Evolutionary conservation across 1,140 invertebrate species (phyloP), one percentile per base, ranked within the genome.

Genomic region (Drosophila paulistorum): DNA sequence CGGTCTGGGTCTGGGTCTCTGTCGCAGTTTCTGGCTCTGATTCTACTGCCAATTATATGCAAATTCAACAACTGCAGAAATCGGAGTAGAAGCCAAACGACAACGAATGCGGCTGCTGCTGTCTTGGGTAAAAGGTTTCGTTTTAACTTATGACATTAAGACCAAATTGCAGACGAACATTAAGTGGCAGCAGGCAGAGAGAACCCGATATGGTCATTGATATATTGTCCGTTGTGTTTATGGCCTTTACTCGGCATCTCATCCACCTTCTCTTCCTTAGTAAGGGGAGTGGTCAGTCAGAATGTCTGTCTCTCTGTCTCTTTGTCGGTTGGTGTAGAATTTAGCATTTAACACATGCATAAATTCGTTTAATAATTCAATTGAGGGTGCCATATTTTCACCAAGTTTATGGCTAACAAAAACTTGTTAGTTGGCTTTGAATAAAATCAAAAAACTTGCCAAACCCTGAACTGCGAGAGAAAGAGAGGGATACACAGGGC

Each of bases 101-200:
- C 62, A 51, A 61, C 63, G 39, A 65, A 57, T 54, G 17, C 20
- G 63, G 26, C 13, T 30, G 54, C 45, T 35, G 68, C 42, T 68
- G 54, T 35, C 39, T 48, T 33, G 68, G 71, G 68, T 74, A 81
- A 87, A 86, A 82, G 83, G 79, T 81, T 81, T 79, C 64, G 70
- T 74, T 77, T 85, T 83, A 87, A 83, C 83, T 79, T 83, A 68
- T 87, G 83, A 89, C 83, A 86, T 86, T 86, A 86, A 89, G 74
- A 86, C 83, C 83, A 77, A 51, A 77, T 87, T 71, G 69, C 79
- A 83, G 83, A 77, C 71, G 66, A 68, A 69, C 81, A 85, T 81
- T 78, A 72, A 85, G 60, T 61, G 65, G 57, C 69, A 65, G 82
- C 76, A 23, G 45, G 45, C 45, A 51, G 45, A 23, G 17, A 51